Percentiles rank a stretch among this genome's conserved stretches.
Conservation (phyloP, 2,888 invertebrate species). For the Hypsopygia costalis region DNA sequence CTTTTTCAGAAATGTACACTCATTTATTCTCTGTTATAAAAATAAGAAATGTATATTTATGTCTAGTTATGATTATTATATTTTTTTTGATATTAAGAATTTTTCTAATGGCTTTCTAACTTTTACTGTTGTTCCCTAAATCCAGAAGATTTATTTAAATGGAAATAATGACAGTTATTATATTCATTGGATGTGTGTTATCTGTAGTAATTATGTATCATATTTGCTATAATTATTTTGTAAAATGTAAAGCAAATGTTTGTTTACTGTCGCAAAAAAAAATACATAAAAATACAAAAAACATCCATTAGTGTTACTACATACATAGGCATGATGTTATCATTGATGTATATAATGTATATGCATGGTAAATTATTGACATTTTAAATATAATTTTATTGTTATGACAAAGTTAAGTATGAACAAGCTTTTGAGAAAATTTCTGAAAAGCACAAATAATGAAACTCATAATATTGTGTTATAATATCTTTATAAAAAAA, state of each 20-base stretch:
- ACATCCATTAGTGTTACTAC: conserved; percentile 31
- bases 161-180: not conserved
- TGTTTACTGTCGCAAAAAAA: conserved; percentile 32
- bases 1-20: conserved; percentile 40
- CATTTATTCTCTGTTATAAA: conserved; percentile 29
- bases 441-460: no score
- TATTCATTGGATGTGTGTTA: conserved; percentile 4
- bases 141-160: not conserved
- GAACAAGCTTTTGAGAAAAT: no score
- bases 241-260: conserved; percentile 23
- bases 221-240: conserved; percentile 31
- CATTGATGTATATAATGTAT: conserved; percentile 43
- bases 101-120: conserved; percentile 17
- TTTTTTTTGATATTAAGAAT: conserved; percentile 22
- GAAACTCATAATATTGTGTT: conserved; percentile 1
- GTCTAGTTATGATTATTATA: conserved; percentile 17
- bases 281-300: conserved; percentile 33
- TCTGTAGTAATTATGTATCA: conserved; percentile 28
- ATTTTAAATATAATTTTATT: conserved; percentile 4
- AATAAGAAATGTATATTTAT: conserved; percentile 21
- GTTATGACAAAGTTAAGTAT: not conserved
- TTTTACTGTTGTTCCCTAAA: conserved; percentile 12
- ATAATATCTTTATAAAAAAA: not conserved
- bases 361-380: conserved; percentile 25
- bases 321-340: conserved; percentile 26